A percentile compares a stretch with the other conserved stretches of the same genome.
phyloP scores from a whole-genome alignment of 2,888 invertebrate genomes.

The Trissolcus japonicus region DNA sequence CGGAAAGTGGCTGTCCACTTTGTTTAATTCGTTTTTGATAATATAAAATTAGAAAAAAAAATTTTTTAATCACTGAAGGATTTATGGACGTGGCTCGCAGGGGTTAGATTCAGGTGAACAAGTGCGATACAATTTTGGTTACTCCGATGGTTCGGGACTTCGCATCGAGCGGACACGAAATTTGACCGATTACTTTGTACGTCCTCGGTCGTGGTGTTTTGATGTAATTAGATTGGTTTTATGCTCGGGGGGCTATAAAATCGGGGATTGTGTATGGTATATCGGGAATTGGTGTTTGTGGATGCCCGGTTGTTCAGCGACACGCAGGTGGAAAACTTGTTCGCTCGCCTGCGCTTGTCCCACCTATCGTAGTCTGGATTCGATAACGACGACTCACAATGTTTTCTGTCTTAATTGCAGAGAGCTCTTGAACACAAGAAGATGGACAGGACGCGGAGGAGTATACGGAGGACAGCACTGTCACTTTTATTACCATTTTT shows the following conservation, averaged over 20 bases:
- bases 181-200: background rate
- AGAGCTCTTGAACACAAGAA: conserved; percentile 60
- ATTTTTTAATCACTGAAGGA: too few relatives aligned
- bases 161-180: background rate
- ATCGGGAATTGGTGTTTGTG: conserved; percentile 35
- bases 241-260: conserved; percentile 2
- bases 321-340: conserved; percentile 39
- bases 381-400: conserved; percentile 46
- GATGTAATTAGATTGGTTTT: background rate
- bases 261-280: conserved; percentile 1
- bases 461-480: conserved; percentile 70
- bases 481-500: conserved; percentile 69
- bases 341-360: conserved; percentile 25
- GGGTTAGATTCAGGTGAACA: conserved; percentile 38
- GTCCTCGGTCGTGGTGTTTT: background rate
- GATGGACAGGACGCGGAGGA: conserved; percentile 75
- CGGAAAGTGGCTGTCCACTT: conserved; percentile 25
- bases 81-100: conserved; percentile 27
- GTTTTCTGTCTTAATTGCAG: conserved; percentile 63
- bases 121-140: conserved; percentile 17
- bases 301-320: conserved; percentile 24
- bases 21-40: too few relatives aligned
- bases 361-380: conserved; percentile 27
- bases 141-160: background rate
- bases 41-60: too few relatives aligned